Percentiles rank a stretch among this genome's conserved stretches.
phyloP scores from a whole-genome alignment of 2,113 vertebrate species.

The Myiozetetes cayanensis region DNA sequence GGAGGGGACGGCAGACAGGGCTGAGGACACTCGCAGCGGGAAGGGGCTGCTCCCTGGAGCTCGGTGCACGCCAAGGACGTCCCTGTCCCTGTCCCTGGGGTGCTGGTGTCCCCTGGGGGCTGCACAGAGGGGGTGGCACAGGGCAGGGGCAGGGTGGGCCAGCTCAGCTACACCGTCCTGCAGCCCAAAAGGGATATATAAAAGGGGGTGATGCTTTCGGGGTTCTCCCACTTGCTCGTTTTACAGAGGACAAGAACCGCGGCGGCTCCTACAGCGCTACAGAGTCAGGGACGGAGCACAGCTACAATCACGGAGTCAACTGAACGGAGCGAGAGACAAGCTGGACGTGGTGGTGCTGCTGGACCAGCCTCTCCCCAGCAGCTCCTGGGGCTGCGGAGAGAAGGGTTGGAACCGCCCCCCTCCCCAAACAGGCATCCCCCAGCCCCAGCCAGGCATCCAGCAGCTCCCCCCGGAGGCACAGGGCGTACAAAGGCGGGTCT shows the following conservation, averaged over 20 bases:
- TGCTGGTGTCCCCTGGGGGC: background rate
- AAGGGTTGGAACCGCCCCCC: background rate
- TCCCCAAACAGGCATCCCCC: background rate
- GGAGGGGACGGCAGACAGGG: fast-evolving
- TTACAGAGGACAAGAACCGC: background rate
- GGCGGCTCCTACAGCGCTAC: background rate
- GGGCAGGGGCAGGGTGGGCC: background rate
- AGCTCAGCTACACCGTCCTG: background rate
- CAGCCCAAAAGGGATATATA: background rate
- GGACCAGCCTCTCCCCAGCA: background rate
- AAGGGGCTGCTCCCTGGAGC: background rate
- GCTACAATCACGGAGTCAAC: slow-evolving; percentile 21
- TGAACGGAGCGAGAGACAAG: background rate
- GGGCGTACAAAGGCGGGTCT: background rate
- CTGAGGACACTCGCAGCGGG: background rate
- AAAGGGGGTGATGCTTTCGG: background rate
- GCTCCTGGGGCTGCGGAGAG: background rate
- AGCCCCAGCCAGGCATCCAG: background rate
- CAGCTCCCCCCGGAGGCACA: background rate
- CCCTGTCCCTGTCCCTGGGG: background rate
- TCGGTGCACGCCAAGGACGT: fast-evolving
- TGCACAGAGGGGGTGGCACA: background rate
- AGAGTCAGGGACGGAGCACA: slow-evolving; percentile 4
- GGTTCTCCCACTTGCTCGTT: background rate
- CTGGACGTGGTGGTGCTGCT: background rate